These are phyloP conservation scores for Artibeus jamaicensis DNA, from an alignment of 2,797 vertebrate species.

Conservation along the genomic window DNA sequence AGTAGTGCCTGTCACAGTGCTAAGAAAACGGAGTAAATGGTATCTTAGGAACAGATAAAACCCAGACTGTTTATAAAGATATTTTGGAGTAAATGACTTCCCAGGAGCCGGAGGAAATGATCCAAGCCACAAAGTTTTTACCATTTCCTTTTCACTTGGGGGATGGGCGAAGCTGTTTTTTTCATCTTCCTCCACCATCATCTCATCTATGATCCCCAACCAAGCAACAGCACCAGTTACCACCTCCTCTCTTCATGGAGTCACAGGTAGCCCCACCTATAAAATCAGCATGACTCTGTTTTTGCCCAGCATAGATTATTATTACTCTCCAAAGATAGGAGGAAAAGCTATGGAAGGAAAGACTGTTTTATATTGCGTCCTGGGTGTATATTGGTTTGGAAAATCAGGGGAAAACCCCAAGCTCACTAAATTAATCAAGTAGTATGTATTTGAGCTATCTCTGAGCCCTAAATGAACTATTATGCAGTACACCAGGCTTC, in stretches of 20 bases:
- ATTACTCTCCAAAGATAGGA: not conserved
- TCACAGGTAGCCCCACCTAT: not conserved
- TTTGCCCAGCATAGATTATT: not conserved
- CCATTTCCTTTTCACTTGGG: not conserved
- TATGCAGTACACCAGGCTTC: not conserved
- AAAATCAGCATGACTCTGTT: not conserved
- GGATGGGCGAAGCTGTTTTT: too few relatives aligned
- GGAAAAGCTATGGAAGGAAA: not conserved
- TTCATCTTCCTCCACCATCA: not conserved
- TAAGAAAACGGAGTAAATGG: constrained; percentile 3
- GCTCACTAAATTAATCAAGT: not conserved
- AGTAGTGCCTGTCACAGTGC: constrained; percentile 15
- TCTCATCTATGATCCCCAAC: not conserved
- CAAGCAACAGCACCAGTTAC: not conserved
- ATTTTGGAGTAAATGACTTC: not conserved
- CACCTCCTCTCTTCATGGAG: not conserved
- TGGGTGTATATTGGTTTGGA: not conserved
- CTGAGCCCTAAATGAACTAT: accelerated
- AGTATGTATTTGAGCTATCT: not conserved
- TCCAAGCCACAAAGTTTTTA: not conserved
- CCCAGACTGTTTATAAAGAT: constrained; percentile 13
- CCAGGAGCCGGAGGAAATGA: not conserved
- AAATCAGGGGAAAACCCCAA: not conserved
- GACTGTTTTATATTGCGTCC: not conserved
- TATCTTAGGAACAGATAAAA: constrained; percentile 31